Conservation (phyloP, 2,797 vertebrate species). For the Sebastes kiyomatsui region DNA sequence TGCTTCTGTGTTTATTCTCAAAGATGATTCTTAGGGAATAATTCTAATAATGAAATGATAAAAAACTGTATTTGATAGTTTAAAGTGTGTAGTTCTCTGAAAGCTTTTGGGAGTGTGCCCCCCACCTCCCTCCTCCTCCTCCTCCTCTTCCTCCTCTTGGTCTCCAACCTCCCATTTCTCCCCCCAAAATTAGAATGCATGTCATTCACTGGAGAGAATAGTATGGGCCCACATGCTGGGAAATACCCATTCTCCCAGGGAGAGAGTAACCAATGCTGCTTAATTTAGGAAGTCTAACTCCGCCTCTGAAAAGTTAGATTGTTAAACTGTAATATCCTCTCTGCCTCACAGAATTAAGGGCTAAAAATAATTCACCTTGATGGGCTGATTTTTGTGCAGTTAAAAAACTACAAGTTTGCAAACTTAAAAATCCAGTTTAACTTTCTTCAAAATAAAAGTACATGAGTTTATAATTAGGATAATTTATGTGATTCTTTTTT, state of each 20-base stretch:
- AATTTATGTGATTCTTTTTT: neutral
- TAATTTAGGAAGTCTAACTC: slow-evolving; percentile 70
- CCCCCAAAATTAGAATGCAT: slow-evolving; percentile 80
- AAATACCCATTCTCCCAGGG: slow-evolving; percentile 78
- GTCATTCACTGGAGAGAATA: slow-evolving; percentile 77
- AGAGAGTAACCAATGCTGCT: slow-evolving; percentile 67
- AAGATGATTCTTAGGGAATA: too few species aligned
- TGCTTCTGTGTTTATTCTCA: neutral
- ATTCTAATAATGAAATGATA: neutral
- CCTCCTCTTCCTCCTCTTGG: neutral
- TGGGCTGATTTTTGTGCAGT: slow-evolving; percentile 4
- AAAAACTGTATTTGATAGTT: slow-evolving; percentile 12
- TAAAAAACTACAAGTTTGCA: neutral
- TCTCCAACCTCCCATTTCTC: slow-evolving; percentile 67
- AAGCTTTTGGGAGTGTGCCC: slow-evolving; percentile 25
- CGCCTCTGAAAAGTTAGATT: slow-evolving; percentile 34
- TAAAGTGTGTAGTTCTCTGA: slow-evolving; percentile 29
- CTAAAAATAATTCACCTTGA: neutral
- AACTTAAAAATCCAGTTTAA: slow-evolving; percentile 5
- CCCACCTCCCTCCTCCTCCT: too few species aligned
- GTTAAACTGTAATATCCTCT: slow-evolving; percentile 30
- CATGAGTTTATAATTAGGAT: neutral
- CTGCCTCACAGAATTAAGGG: slow-evolving; percentile 2
- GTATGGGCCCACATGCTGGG: slow-evolving; percentile 80
- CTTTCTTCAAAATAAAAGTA: neutral